These are phyloP conservation scores for Micromesistius poutassou DNA, from an alignment of 2,797 vertebrate genomes.

Conservation along the genomic window DNA sequence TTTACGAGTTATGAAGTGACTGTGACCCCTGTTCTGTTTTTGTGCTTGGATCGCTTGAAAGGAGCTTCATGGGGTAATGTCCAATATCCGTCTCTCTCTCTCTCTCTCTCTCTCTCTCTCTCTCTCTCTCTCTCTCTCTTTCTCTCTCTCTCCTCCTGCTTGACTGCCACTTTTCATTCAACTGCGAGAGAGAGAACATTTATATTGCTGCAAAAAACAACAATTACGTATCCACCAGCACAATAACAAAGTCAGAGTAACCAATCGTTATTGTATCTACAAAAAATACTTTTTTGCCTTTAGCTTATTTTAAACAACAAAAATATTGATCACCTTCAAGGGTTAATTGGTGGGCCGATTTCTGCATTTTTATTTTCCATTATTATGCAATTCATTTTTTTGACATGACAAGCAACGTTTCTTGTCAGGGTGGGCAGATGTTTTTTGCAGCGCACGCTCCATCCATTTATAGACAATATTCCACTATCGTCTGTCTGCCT, in stretches of 20 bases:
- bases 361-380: not conserved
- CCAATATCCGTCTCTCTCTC: conserved; percentile 69
- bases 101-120: conserved; percentile 28
- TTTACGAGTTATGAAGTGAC: conserved; percentile 44
- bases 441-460: conserved; percentile 35
- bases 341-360: not conserved
- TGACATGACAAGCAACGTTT: conserved; percentile 41
- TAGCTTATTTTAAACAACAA: not conserved
- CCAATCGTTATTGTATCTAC: conserved; percentile 1
- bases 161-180: conserved; percentile 45
- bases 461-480: not conserved
- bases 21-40: conserved; percentile 60
- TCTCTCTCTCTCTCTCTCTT: conserved; percentile 27
- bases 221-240: not conserved
- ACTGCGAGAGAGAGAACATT: conserved; percentile 41
- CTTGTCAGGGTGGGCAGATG: conserved; percentile 37
- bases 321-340: not conserved
- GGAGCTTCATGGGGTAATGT: conserved; percentile 98
- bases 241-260: conserved; percentile 15
- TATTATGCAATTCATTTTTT: not conserved
- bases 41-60: conserved; percentile 80
- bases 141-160: conserved; percentile 39
- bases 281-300: not conserved
- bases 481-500: conserved; percentile 6
- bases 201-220: conserved; percentile 48